Percentiles rank a stretch among this genome's conserved stretches.
Conservation (phyloP, 1,140 invertebrate genomes). For the Drosophila oshimai region DNA sequence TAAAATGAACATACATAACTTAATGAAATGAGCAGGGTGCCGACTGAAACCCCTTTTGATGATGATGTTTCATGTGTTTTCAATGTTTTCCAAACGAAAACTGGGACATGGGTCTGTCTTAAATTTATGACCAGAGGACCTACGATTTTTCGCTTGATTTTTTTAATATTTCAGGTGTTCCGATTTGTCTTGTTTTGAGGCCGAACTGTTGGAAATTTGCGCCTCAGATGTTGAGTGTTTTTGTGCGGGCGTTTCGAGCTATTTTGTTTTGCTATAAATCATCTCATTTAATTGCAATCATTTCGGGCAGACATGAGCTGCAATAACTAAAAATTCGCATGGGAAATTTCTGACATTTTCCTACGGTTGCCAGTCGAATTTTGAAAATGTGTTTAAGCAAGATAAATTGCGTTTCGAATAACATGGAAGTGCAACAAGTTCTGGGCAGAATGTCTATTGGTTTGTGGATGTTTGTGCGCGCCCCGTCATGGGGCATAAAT, state of each 20-base stretch:
- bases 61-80: constrained; percentile 34
- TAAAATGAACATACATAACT: constrained; percentile 60
- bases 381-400: constrained; percentile 46
- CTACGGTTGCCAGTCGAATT: constrained; percentile 4
- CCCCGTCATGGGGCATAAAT: constrained; percentile 60
- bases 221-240: constrained; percentile 8
- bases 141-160: constrained; percentile 46
- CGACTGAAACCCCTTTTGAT: constrained; percentile 44
- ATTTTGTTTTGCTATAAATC: constrained; percentile 58
- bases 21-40: constrained; percentile 15
- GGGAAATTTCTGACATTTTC: constrained; percentile 49
- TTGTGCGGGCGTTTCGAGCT: constrained; percentile 49
- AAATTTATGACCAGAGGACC: constrained; percentile 57
- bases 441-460: constrained; percentile 50
- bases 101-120: constrained; percentile 37
- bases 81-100: constrained; percentile 59
- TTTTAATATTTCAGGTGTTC: constrained; percentile 63
- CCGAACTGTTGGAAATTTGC: constrained; percentile 16
- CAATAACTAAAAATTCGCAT: constrained; percentile 25
- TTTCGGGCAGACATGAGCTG: constrained; percentile 38
- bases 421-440: constrained; percentile 74
- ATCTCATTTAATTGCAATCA: constrained; percentile 73
- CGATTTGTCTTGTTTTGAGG: constrained; percentile 43
- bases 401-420: constrained; percentile 65
- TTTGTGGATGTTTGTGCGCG: constrained; percentile 6